These are phyloP conservation scores for Typhlichthys subterraneus DNA, from an alignment of 2,797 vertebrate species.

Conservation along the genomic window DNA sequence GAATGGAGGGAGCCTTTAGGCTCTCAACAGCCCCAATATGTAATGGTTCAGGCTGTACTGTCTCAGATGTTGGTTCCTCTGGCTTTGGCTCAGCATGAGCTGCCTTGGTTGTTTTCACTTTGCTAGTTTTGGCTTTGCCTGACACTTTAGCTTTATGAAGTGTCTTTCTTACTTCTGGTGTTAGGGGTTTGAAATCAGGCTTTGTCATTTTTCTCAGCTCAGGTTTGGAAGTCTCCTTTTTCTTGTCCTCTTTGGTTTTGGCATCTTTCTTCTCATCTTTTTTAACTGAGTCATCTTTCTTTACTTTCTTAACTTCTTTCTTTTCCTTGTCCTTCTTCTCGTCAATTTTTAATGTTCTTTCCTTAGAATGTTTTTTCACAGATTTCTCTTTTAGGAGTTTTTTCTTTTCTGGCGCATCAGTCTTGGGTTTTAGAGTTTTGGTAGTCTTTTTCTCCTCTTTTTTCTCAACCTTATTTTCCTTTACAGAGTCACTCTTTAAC, in stretches of 20 bases:
- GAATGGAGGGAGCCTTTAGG: slow-evolving; percentile 78
- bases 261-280: slow-evolving; percentile 92
- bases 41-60: slow-evolving; percentile 38
- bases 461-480: slow-evolving; percentile 85
- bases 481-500: slow-evolving; percentile 83
- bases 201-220: slow-evolving; percentile 91
- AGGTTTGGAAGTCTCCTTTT: slow-evolving; percentile 85
- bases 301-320: slow-evolving; percentile 93
- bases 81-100: slow-evolving; percentile 52
- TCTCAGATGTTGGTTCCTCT: slow-evolving; percentile 49
- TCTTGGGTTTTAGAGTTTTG: slow-evolving; percentile 83
- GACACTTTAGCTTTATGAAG: slow-evolving; percentile 93
- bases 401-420: slow-evolving; percentile 90
- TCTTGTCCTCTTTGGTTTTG: slow-evolving; percentile 88
- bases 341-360: slow-evolving; percentile 91
- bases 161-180: slow-evolving; percentile 95
- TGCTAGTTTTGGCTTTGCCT: slow-evolving; percentile 84
- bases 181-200: slow-evolving; percentile 93
- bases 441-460: slow-evolving; percentile 82
- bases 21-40: slow-evolving; percentile 69
- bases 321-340: slow-evolving; percentile 99
- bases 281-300: slow-evolving; percentile 88
- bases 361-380: slow-evolving; percentile 91
- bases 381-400: slow-evolving; percentile 90
- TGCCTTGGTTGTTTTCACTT: slow-evolving; percentile 68